Evolutionary conservation across 2,113 vertebrate species (phyloP).

Genomic region (Parus major): DNA sequence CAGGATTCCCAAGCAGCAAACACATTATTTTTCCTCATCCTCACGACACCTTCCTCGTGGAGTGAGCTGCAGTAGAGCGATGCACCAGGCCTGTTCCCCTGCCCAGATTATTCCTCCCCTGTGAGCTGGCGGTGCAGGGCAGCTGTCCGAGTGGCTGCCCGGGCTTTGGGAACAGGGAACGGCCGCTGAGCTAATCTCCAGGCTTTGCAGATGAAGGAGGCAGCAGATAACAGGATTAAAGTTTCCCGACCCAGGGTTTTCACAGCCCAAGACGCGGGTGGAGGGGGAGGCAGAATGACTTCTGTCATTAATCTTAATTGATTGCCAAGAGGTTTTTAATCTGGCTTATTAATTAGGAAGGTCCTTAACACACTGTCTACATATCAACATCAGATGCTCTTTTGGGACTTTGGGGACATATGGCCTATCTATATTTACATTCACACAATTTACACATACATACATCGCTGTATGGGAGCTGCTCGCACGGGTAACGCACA

Average conservation of each 20-base stretch:
- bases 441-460: slow-evolving; percentile 53
- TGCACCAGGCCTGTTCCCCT: slow-evolving; percentile 76
- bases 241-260: slow-evolving; percentile 71
- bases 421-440: slow-evolving; percentile 63
- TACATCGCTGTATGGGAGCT: not conserved
- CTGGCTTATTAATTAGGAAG: slow-evolving; percentile 77
- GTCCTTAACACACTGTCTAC: slow-evolving; percentile 59
- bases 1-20: not conserved
- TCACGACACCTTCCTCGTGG: not conserved
- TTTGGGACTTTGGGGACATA: slow-evolving; percentile 65
- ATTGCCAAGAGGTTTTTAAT: slow-evolving; percentile 78
- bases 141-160: slow-evolving; percentile 88
- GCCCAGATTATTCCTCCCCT: slow-evolving; percentile 86
- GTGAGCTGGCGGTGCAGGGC: slow-evolving; percentile 84
- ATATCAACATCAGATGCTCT: slow-evolving; percentile 67
- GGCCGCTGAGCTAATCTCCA: slow-evolving; percentile 82
- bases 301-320: slow-evolving; percentile 82
- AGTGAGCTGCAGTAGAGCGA: not conserved
- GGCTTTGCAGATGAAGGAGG: slow-evolving; percentile 76
- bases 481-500: not conserved
- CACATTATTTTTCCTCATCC: not conserved
- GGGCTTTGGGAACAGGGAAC: slow-evolving; percentile 84
- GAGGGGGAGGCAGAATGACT: slow-evolving; percentile 73
- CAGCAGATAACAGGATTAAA: slow-evolving; percentile 86
- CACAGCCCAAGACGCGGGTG: slow-evolving; percentile 52